Base-by-base conservation (phyloP, 2,888 invertebrate species). In the Lasioglossum morio region DNA sequence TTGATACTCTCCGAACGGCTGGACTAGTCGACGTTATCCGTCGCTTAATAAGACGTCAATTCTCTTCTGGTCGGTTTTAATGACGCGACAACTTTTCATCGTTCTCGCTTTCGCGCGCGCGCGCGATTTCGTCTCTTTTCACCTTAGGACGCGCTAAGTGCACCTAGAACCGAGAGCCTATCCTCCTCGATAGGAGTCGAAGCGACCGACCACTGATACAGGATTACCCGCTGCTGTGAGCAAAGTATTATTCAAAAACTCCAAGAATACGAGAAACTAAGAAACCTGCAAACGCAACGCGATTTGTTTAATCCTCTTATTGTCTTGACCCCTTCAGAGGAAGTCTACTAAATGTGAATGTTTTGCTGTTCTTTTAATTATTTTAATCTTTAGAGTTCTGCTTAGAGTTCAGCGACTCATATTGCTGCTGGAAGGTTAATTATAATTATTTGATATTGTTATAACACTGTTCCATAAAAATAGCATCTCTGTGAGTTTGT, bases 11-110 rank as follows among this genome's bases (percentile, higher is more conserved):
- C 40, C 53, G 37, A 46, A 73, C 77, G 76, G 43, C 77, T 23
- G 70, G 23, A 66, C 79, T 79, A 70, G 86, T 43, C 82, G 80
- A 87, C 77, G 79, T 82, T 81, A 88, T 85, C 84, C 84, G 82
- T 81, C 76, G 77, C 82, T 86, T 85, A 88, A 90, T 87, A 88
- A 86, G 87, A 88, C 87, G 87, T 90, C 90, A 85, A 85, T 88
- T 90, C 76, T 72, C 77, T 69, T 81, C 79, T 84, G 78, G 34
- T 76, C 77, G 57, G 53, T 81, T 69, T 89, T 86, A 86, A 82
- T 74, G 69, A 77, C 82, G 76, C 83, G 76, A 75, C 87, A 60
- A 63, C 74, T 77, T 75, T 79, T 75, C 53, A 2, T 34, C 66
- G 72, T 30, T 37, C 77, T 40, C 27, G 60, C 23, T 79, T 53